Evolutionary conservation across 2,888 invertebrate species (phyloP).

Genomic region (Ametastegia equiseti): DNA sequence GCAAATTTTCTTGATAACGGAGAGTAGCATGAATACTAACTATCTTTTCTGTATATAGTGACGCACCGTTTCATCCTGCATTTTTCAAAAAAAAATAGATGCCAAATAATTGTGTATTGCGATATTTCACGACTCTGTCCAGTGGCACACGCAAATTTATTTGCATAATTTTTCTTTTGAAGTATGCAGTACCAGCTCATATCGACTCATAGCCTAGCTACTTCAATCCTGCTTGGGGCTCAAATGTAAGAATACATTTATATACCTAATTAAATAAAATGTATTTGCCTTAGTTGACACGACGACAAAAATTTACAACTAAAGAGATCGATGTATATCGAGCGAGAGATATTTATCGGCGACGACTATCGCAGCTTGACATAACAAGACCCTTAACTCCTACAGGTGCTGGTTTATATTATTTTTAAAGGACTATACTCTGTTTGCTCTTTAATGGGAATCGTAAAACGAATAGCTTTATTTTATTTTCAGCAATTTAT

Average conservation of each 20-base stretch:
- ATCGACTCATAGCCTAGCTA: conserved; percentile 69
- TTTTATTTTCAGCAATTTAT: conserved; percentile 25
- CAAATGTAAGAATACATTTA: conserved; percentile 65
- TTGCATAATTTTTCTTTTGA: conserved; percentile 40
- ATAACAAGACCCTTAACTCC: conserved; percentile 44
- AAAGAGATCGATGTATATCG: background rate
- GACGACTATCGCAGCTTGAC: conserved; percentile 5
- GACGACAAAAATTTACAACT: conserved; percentile 6
- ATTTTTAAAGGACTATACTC: conserved; percentile 25
- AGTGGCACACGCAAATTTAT: conserved; percentile 34
- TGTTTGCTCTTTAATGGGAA: conserved; percentile 42
- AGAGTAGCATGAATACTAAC: conserved; percentile 75
- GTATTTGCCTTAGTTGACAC: conserved; percentile 30
- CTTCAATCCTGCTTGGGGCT: conserved; percentile 70
- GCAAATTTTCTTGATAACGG: conserved; percentile 58
- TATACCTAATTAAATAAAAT: conserved; percentile 39
- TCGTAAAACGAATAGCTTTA: conserved; percentile 34
- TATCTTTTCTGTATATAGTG: conserved; percentile 73
- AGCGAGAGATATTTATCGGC: background rate
- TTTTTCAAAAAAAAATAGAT: conserved; percentile 42
- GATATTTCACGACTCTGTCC: conserved; percentile 22
- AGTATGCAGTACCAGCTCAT: conserved; percentile 60
- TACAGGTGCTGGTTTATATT: conserved; percentile 47
- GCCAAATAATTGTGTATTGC: conserved; percentile 14
- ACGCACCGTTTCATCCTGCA: conserved; percentile 47